A percentile compares a stretch with the other conserved stretches of the same genome.
Conservation (phyloP, 2,888 invertebrate species). For the Elegia similella region DNA sequence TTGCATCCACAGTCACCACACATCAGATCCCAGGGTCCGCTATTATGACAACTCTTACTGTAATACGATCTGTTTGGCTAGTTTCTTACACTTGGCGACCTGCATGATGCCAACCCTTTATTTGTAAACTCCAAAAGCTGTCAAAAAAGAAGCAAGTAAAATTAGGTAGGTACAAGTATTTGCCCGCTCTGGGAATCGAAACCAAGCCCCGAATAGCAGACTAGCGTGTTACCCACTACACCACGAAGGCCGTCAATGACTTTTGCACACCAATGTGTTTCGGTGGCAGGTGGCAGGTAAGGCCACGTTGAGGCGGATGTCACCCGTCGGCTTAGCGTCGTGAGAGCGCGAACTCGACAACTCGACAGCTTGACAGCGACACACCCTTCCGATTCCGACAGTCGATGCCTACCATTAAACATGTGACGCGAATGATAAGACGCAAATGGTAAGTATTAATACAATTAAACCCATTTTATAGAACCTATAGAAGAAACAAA, state of each 20-base stretch:
- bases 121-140: too few species aligned
- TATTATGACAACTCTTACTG: too few species aligned
- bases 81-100: too few species aligned
- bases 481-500: background rate
- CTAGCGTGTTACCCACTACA: background rate
- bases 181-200: too few species aligned
- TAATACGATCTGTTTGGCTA: too few species aligned
- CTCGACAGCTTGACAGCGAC: background rate
- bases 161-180: too few species aligned
- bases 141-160: too few species aligned
- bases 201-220: too few species aligned
- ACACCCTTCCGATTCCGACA: constrained; percentile 3
- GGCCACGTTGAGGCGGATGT: constrained; percentile 46
- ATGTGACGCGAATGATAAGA: background rate
- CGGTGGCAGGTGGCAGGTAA: constrained; percentile 28
- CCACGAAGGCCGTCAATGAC: background rate
- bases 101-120: too few species aligned
- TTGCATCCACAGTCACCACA: too few species aligned
- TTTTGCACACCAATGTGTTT: constrained; percentile 20
- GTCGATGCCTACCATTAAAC: background rate
- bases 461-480: background rate
- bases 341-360: constrained; percentile 18
- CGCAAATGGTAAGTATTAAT: background rate
- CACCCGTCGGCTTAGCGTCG: constrained; percentile 30
- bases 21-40: too few species aligned